Evolutionary conservation across 2,797 vertebrate species (phyloP).

Genomic region (Graptemys geographica): DNA sequence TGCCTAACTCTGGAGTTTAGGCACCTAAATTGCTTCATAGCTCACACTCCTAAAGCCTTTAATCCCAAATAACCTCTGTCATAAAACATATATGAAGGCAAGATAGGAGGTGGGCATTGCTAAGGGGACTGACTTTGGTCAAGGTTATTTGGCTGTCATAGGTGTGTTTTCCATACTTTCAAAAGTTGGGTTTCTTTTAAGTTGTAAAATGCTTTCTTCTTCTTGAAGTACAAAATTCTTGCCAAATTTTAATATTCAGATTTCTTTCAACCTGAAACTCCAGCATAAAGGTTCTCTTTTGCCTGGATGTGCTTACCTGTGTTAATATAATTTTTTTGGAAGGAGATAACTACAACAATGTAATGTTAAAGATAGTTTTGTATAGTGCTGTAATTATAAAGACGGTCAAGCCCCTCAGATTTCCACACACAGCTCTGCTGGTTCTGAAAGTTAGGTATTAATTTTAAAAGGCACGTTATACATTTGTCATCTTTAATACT

Average conservation of each 20-base stretch:
- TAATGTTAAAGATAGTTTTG: background rate
- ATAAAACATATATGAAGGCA: background rate
- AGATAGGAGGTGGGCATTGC: background rate
- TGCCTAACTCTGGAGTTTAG: background rate
- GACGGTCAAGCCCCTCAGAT: background rate
- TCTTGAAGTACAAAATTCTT: background rate
- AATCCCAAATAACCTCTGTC: background rate
- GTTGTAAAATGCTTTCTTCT: background rate
- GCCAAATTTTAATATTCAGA: background rate
- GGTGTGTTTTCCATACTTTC: background rate
- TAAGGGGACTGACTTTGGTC: background rate
- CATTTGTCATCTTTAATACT: slow-evolving; percentile 47
- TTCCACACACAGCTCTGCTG: background rate
- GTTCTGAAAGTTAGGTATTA: slow-evolving; percentile 26
- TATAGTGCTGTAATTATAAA: slow-evolving; percentile 8
- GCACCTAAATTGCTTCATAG: background rate
- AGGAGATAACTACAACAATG: background rate
- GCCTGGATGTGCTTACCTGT: background rate
- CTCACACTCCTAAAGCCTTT: background rate
- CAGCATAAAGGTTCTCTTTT: background rate
- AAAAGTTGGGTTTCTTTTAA: background rate
- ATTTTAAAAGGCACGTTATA: slow-evolving; percentile 40
- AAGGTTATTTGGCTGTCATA: background rate
- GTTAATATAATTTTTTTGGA: background rate
- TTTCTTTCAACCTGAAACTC: background rate